Evolutionary conservation across 1,140 invertebrate species (phyloP), one percentile per base, ranked within the genome.

Genomic region (Drosophila auraria): DNA sequence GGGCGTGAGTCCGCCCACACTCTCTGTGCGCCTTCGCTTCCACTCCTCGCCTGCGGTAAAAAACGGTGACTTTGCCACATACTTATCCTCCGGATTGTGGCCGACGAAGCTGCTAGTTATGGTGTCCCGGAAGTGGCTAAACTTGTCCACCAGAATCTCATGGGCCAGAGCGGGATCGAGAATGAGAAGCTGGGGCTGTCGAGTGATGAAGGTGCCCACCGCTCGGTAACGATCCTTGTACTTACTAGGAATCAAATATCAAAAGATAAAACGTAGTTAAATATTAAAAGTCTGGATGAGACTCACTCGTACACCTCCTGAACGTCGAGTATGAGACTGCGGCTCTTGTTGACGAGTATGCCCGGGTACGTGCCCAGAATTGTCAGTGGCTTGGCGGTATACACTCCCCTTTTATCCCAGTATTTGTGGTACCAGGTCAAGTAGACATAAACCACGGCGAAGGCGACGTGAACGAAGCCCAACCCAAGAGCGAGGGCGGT

Each of bases 11-110:
- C 94, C 94, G 6, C 94, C 93, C 17, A 94, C 94, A 17, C 93
- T 91, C 30, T 95, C 93, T 2, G 87, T 83, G 42, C 95, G 91
- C 20, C 93, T 93, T 20, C 93, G 83, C 80, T 95, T 95, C 95
- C 95, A 96, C 11, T 68, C 76, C 6, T 93, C 92, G 11, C 93
- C 94, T 11, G 77, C 59, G n/a, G 81, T 72, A n/a, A 93, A 82
- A 78, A 94, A 94, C 0, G 94, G 94, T 80, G 94, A 94, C 11
- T 76, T 38, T 5, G 54, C 77, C 27, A 93, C 82, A 36, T 94
- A 91, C 25, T 87, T 91, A 74, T 94, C 94, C 2, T 82, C 65
- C 23, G 93, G 23, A 14, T 89, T 61, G n/a, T 82, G 69, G 0
- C 62, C 40, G 6, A 80, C 69, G 47, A 77, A 91, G 15, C 58